Base-by-base conservation (phyloP, 2,113 vertebrate species). In the Eleginops maclovinus region DNA sequence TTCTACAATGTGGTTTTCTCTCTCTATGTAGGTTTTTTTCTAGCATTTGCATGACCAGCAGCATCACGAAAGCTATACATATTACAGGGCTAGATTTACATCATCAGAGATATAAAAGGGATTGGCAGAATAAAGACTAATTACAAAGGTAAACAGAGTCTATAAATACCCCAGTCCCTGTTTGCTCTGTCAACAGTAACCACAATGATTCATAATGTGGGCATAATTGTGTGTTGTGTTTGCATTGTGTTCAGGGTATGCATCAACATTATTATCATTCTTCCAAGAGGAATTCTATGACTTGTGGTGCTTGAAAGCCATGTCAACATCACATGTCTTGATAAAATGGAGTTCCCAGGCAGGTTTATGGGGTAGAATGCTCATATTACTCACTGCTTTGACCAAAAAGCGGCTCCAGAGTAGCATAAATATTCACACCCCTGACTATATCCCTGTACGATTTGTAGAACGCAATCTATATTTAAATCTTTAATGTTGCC, bases 171-270 rank as follows among this genome's bases (percentile, higher is more conserved):
- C 36, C 69, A 1, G 47, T 61, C 55, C 24, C 61, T 79, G 55
- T 85, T 46, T 83, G 71, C 77, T 82, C 72, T 80, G 75, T 80
- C 86, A 88, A 68, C 83, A 82, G 22, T 43, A 49, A 36, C 55
- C 17, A 2, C 41, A 36, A 26, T 31, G 44, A 40, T 51, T 64
- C 53, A 79, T 51, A 49, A 59, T 13, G 50, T 31, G 28, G 49
- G n/a, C 63, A 22, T 69, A 54, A 40, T 69, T 4, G 62, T 47
- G 28, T 63, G 36, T 26, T 17, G 31, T 17, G 19, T 58, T 36
- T 36, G 22, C 41, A 24, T 40, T 43, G 51, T 21, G 44, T 31
- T 47, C 9, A 31, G 36, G 28, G 21, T 7, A 10, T 62, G 50
- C 24, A 21, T 36, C 15, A 36, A 40, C 31, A 16, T n/a, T 24